phyloP scores from a whole-genome alignment of 2,797 vertebrate genomes.

The Alosa sapidissima region DNA sequence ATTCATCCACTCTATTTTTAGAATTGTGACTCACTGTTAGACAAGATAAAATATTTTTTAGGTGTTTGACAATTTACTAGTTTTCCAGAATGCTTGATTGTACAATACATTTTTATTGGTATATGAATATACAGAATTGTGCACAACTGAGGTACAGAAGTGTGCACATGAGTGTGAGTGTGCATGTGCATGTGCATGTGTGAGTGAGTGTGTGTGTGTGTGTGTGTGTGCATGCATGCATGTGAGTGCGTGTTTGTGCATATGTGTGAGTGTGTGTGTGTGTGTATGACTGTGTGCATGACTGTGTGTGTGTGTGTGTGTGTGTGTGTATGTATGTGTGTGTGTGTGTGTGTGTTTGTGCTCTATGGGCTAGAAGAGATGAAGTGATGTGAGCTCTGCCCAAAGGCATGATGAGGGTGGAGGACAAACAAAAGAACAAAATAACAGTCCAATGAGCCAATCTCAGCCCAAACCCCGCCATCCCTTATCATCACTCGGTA shows the following conservation, averaged over 20 bases:
- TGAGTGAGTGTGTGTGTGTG: background rate
- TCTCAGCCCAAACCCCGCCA: background rate
- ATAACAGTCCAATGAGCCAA: background rate
- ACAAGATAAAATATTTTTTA: background rate
- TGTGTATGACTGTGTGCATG: background rate
- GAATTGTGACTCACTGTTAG: background rate
- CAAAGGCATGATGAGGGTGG: background rate
- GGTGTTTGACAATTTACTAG: background rate
- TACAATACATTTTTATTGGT: background rate
- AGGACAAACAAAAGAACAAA: background rate
- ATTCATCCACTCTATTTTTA: background rate
- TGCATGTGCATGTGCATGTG: background rate
- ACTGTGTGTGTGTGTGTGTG: background rate
- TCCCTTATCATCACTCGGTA: background rate
- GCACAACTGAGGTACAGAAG: background rate
- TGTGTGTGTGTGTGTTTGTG: background rate
- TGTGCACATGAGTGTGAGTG: background rate
- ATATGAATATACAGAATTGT: background rate
- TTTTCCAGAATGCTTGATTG: background rate
- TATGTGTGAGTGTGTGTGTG: background rate
- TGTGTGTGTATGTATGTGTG: background rate
- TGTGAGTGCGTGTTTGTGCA: background rate
- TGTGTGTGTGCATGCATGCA: background rate
- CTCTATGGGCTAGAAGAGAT: background rate
- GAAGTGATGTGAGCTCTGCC: background rate